Evolutionary conservation across 2,888 invertebrate species (phyloP), one percentile per base, ranked within the genome.

Genomic region (Graphium colonna): DNA sequence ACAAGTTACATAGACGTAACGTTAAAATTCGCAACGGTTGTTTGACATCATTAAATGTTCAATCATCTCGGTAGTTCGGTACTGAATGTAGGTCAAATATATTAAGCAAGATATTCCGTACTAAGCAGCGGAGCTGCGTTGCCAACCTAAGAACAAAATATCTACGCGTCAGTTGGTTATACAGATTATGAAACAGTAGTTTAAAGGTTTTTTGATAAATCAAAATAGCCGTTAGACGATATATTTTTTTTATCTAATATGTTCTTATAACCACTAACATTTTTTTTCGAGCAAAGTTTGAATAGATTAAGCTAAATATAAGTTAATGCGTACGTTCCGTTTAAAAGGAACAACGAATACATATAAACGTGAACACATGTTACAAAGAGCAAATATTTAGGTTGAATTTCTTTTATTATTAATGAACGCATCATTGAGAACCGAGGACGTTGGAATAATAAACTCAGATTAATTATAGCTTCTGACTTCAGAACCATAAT

Each of bases 31-130:
- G 67, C 72, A 77, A 77, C 79, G 77, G 80, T 78, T 74, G 66
- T 76, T 73, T 73, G 72, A 71, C 73, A 72, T 75, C 75, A 80
- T 84, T 80, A 82, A 77, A 78, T 79, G 81, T 82, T 78, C 84
- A 83, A 75, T 79, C 78, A 77, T 80, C 79, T 81, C 71, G 59
- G 58, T 64, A 69, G 78, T 79, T 76, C 66, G 70, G 64, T 60
- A 60, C 36, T 56, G 64, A 67, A 86, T 75, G 76, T 83, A 68
- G 82, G 83, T 81, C 82, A 73, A 76, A 77, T 75, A 75, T 65
- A 77, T 81, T 77, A 75, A 60, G 60, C 62, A 65, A 63, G 71
- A 69, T 75, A 73, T 78, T 77, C 75, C 74, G 59, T 57, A 59
- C 56, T 43, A 57, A 55, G 49, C 52, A 54, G 52, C 46, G 46